Base-by-base conservation (phyloP, 2,113 vertebrate genomes). In the Larimichthys polyactis region DNA sequence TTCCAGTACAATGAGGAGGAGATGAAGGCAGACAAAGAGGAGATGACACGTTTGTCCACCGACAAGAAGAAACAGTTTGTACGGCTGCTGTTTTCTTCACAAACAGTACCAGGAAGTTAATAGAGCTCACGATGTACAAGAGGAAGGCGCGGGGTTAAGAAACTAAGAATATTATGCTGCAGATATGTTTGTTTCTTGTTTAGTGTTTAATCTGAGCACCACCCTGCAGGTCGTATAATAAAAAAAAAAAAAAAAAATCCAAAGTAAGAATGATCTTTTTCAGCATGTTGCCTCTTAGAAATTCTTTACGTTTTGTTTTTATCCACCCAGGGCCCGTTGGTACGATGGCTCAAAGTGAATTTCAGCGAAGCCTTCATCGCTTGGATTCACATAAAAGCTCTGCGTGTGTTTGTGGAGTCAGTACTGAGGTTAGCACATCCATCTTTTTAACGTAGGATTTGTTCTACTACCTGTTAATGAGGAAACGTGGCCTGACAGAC, bases 1-100 rank as follows among this genome's bases (percentile, higher is more conserved):
- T 99, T 99, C 93, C 97, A 98, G 90, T 99, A 99, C 90, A 99
- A 99, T 22, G 98, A 99, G 94, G 98, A 99, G 77, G 98, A 99
- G 88, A 96, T 99, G 98, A 99, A 97, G 93, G 98, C 98, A 0
- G 98, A 99, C 92, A 99, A 99, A 93, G 98, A 99, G 84, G 98
- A 99, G 93, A 99, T 99, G 98, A 99, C 96, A 4, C 96, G 98
- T 79, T 95, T 99, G 75, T 99, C 97, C 70, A 99, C 98, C 1
- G 98, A 99, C 93, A 99, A 99, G 95, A 99, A 99, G 90, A 99
- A 99, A 89, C 98, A 99, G 91, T 99, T 99, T 97, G 98, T 99
- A 96, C 12, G 94, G 3, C 15, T 11, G 36, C 22, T 43, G 2
- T 55, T 88, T 60, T 74, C 3, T 44, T 40, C 6, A 22, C n/a